Base-by-base conservation (phyloP, 2,888 invertebrate species). In the Noctua janthe region DNA sequence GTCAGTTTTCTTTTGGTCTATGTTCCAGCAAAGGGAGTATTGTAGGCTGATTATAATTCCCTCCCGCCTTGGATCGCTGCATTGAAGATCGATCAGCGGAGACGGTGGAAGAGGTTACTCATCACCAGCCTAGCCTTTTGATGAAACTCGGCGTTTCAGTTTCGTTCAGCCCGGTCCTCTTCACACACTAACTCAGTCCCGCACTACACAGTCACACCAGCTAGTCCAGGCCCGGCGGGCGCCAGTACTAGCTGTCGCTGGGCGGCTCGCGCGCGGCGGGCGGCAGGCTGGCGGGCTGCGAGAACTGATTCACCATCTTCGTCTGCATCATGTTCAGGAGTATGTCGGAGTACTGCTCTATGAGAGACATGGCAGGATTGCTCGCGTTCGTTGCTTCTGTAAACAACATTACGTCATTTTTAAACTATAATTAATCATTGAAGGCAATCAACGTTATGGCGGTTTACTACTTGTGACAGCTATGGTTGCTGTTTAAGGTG, bases 291-390 rank as follows among this genome's bases (percentile, higher is more conserved):
- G 96, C 96, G 0, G 96, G 96, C 83, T 94, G 94, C 0, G 94
- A 88, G 91, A 95, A 95, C 78, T 97, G 96, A 84, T 94, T 96
- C 71, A 97, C 96, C 95, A 97, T 95, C 88, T 97, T 96, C 43
- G 91, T 95, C 84, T 97, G 97, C 97, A 97, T 96, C 95, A 97
- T 96, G 87, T 97, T 97, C 70, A 97, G 97, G 29, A 98, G 94
- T 59, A 98, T 97, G 91, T 98, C 98, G 20, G 97, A 97, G 92
- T 97, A 98, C 89, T 97, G 97, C 85, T 97, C 97, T 90, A 97
- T 97, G 90, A 97, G 96, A 56, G 97, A 97, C 94, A 96, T 94
- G 4, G 96, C 95, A 17, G 96, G 94, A 86, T 96, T 96, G 59
- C 92, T 93, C 0, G 94, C 87, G 76, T 92, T 92, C 35, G 91